Evolutionary conservation across 1,140 invertebrate genomes (phyloP).

Genomic region (Temnothorax nylanderi): DNA sequence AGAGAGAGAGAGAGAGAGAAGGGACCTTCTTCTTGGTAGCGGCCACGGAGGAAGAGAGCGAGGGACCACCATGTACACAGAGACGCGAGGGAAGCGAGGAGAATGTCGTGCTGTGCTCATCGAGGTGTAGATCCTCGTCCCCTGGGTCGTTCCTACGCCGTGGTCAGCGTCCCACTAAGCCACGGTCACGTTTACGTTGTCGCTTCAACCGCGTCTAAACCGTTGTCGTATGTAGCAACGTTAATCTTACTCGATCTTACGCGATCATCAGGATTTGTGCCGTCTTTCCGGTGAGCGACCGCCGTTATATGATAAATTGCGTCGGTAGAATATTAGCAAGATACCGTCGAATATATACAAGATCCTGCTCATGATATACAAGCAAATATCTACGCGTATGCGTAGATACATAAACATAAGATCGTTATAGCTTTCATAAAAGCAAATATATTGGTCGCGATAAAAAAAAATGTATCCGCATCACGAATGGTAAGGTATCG

Average conservation of each 20-base stretch:
- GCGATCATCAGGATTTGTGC: slow-evolving; percentile 51
- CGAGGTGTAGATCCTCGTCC: slow-evolving; percentile 86
- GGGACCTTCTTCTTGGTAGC: slow-evolving; percentile 78
- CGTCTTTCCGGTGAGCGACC: slow-evolving; percentile 47
- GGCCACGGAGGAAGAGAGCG: slow-evolving; percentile 76
- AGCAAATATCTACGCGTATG: background rate
- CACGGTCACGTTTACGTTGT: slow-evolving; percentile 80
- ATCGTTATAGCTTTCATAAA: background rate
- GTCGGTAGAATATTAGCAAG: background rate
- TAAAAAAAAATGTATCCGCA: background rate
- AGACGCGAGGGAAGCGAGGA: slow-evolving; percentile 78
- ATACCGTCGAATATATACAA: background rate
- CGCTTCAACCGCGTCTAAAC: slow-evolving; percentile 75
- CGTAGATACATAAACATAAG: too few relatives aligned
- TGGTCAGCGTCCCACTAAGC: slow-evolving; percentile 84
- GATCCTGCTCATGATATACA: background rate
- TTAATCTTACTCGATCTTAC: slow-evolving; percentile 66
- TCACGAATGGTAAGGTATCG: background rate
- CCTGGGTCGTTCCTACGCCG: slow-evolving; percentile 83
- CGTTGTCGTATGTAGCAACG: slow-evolving; percentile 74
- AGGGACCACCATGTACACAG: slow-evolving; percentile 71
- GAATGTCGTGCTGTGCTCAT: slow-evolving; percentile 85
- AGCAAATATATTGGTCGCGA: background rate
- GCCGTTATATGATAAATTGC: slow-evolving; percentile 28
- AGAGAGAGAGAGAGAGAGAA: slow-evolving; percentile 47